Evolutionary conservation across 2,113 vertebrate species (phyloP), one percentile per base, ranked within the genome.

Genomic region (Climacteris rufus): DNA sequence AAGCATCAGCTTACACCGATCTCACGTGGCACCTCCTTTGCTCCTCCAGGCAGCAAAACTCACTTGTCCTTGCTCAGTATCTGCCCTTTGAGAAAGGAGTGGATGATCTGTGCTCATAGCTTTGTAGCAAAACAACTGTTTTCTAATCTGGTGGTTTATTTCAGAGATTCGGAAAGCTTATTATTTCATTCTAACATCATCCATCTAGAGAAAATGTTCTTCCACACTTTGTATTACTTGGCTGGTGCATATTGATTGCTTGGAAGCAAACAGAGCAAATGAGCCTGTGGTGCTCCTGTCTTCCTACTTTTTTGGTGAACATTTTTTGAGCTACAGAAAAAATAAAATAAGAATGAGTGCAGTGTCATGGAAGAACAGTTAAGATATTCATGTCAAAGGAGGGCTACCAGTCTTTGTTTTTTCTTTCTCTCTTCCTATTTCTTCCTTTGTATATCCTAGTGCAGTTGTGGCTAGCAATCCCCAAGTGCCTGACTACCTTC

Each of bases 41-140:
- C 7, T 71, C 22, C 22, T 75, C 9, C 27, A 64, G 0, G 0
- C 13, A 56, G 35, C 0, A 4, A 66, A 79, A 57, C 3, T 3
- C 15, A 14, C 2, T 23, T 39, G 11, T 18, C 5, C 14, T 56
- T 66, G 10, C 19, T 47, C 3, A 0, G 1, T 42, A n/a, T n/a
- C 65, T 24, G 13, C 10, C 37, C 57, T 79, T n/a, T 13, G 39
- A 84, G 30, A 70, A 71, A 33, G 23, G 13, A 70, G 11, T 13
- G 2, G 22, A 42, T 15, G 25, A 89, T 50, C 9, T 3, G 2
- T 30, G n/a, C 14, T 83, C 49, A 10, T 27, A 27, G 5, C 7
- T 77, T 69, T 61, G 18, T 24, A 54, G 21, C 8, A 50, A 88
- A 84, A n/a, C 2, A 54, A 14, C 8, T 35, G 13, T 12, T 75